Percentiles rank a stretch among this genome's conserved stretches.
Evolutionary conservation across 64 coral and sea anemone species (phyloP).

Genomic region (Orbicella faveolata): DNA sequence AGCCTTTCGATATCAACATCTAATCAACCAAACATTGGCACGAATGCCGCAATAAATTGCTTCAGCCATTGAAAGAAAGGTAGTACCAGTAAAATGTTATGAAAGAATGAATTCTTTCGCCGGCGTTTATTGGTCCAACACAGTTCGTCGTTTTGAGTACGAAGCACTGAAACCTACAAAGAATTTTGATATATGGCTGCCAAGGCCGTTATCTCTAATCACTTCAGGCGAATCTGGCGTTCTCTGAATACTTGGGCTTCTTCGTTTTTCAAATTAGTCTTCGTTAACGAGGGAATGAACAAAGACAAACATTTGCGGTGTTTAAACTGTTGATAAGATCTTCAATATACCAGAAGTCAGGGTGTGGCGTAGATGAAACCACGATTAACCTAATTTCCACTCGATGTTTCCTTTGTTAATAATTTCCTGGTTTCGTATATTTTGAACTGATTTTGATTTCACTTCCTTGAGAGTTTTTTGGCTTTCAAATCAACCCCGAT

Average conservation of each 20-base stretch:
- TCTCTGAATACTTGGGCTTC: not conserved
- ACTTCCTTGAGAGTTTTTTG: not conserved
- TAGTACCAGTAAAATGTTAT: too few relatives aligned
- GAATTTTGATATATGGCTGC: too few relatives aligned
- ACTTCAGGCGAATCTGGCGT: not conserved
- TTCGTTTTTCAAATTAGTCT: conserved; percentile 20
- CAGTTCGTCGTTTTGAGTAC: too few relatives aligned
- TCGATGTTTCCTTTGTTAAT: not conserved
- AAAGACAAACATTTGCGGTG: not conserved
- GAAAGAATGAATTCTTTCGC: too few relatives aligned
- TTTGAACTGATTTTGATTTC: too few relatives aligned
- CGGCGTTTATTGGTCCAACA: too few relatives aligned
- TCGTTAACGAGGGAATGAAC: conserved; percentile 4
- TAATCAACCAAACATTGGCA: too few relatives aligned
- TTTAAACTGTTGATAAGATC: conserved; percentile 35
- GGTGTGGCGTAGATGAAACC: not conserved
- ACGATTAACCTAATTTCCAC: conserved; percentile 11
- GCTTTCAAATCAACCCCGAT: not conserved
- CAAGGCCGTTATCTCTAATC: not conserved
- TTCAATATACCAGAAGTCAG: not conserved
- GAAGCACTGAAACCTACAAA: too few relatives aligned
- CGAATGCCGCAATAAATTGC: too few relatives aligned
- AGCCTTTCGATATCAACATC: too few relatives aligned
- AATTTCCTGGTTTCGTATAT: not conserved
- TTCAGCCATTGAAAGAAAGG: too few relatives aligned